Base-by-base conservation (phyloP, 2,797 vertebrate genomes). In the Masticophis lateralis region DNA sequence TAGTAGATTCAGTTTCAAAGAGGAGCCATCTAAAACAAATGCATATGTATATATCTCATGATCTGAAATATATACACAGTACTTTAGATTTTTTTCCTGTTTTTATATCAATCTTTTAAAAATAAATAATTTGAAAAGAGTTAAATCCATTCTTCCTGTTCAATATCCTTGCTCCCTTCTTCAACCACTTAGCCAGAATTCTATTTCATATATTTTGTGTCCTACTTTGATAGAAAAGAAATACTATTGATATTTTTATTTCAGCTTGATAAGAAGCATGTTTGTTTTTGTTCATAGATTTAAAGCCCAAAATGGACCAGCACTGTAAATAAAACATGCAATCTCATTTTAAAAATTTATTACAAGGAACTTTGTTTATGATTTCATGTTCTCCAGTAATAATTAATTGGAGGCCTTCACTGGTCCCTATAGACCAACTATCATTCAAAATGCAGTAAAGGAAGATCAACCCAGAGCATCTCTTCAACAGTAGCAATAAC, bases 291-390 rank as follows among this genome's bases (percentile, higher is more conserved):
- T 97, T 98, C 97, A 97, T 97, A 97, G 97, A 98, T 98, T 98
- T 98, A 98, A 98, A 97, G 97, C 97, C 97, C 97, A 98, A 98
- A 98, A 98, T 98, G 98, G 98, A 98, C 96, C 97, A 98, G 96
- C 96, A 96, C 95, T 96, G 97, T 98, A 98, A 98, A 98, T 98
- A 98, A 98, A 98, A 98, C 98, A 98, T 98, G 98, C 88, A 95
- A 96, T 98, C 97, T 97, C 97, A 97, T 98, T 98, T 98, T 97
- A 98, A 98, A 98, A 98, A 98, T 98, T 98, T 98, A 98, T 98
- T 98, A 98, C 96, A 98, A 98, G 98, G 97, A 98, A 98, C 98
- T 98, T 98, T 98, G 98, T 98, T 98, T 98, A 98, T 98, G 97
- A 98, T 98, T 98, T 98, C 96, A 97, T 98, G 97, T 98, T 98